Evolutionary conservation across 2,113 vertebrate species (phyloP).

Genomic region (Laticauda laticaudata): DNA sequence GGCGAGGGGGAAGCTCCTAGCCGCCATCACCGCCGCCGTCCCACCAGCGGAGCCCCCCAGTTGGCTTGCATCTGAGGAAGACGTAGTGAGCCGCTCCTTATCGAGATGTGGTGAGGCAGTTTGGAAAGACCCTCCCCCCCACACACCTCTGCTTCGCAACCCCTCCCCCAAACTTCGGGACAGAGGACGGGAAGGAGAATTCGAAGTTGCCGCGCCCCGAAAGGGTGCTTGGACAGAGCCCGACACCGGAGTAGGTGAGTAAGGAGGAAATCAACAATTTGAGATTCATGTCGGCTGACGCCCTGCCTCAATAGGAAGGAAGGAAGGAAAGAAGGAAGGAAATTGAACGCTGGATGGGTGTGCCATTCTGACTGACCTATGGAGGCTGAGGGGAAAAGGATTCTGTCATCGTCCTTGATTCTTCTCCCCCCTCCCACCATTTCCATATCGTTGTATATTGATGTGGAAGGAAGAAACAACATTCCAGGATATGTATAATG

Average conservation of each 20-base stretch:
- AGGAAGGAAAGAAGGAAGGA: not conserved
- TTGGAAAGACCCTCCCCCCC: not conserved
- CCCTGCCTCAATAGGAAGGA: not conserved
- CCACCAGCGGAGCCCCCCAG: not conserved
- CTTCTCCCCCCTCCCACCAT: not conserved
- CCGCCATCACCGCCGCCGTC: not conserved
- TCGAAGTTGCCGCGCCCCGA: constrained; percentile 15
- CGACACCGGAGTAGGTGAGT: not conserved
- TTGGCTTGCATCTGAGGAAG: not conserved
- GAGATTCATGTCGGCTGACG: not conserved
- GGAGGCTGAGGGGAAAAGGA: not conserved
- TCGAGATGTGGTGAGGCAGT: constrained; percentile 6
- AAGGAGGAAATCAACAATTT: not conserved
- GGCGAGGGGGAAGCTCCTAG: not conserved
- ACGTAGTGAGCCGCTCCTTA: not conserved
- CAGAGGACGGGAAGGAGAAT: not conserved
- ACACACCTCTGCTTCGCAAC: not conserved
- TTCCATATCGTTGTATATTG: not conserved
- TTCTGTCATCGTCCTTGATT: constrained; percentile 4
- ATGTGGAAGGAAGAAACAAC: not conserved
- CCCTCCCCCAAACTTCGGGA: not conserved
- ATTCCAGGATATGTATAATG: not conserved
- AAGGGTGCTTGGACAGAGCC: not conserved
- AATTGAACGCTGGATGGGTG: constrained; percentile 1
- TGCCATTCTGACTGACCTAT: not conserved